These are phyloP conservation scores for Pterois miles DNA, from an alignment of 2,797 vertebrate genomes.

Conservation along the genomic window DNA sequence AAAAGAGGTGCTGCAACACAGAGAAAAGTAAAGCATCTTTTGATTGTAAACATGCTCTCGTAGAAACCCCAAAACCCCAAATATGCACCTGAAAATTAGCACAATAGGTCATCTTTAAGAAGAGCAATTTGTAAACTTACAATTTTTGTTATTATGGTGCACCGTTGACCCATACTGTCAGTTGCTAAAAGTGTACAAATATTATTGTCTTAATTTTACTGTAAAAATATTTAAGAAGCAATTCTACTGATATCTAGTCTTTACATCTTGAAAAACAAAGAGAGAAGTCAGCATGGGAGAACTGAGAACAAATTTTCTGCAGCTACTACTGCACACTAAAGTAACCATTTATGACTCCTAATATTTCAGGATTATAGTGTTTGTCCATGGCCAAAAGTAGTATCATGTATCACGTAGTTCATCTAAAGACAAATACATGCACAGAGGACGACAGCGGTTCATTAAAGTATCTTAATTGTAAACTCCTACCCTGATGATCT, in stretches of 20 bases:
- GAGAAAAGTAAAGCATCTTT: no score
- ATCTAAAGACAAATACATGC: neutral
- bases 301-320: neutral
- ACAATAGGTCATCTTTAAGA: no score
- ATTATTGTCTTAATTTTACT: neutral
- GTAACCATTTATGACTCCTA: neutral
- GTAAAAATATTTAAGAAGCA: neutral
- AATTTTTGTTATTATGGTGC: neutral
- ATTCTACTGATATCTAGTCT: neutral
- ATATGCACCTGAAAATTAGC: no score
- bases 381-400: neutral
- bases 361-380: neutral
- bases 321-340: neutral
- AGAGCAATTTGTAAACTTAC: neutral
- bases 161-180: neutral
- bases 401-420: no score
- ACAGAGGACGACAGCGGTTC: neutral
- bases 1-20: no score
- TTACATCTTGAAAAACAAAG: neutral
- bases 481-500: slow-evolving; percentile 88
- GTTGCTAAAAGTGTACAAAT: neutral
- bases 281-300: neutral
- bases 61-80: no score
- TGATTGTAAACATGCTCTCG: neutral
- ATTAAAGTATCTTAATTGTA: neutral